These are phyloP conservation scores for Raja brachyura DNA, from an alignment of 2,113 vertebrate species.

Conservation along the genomic window DNA sequence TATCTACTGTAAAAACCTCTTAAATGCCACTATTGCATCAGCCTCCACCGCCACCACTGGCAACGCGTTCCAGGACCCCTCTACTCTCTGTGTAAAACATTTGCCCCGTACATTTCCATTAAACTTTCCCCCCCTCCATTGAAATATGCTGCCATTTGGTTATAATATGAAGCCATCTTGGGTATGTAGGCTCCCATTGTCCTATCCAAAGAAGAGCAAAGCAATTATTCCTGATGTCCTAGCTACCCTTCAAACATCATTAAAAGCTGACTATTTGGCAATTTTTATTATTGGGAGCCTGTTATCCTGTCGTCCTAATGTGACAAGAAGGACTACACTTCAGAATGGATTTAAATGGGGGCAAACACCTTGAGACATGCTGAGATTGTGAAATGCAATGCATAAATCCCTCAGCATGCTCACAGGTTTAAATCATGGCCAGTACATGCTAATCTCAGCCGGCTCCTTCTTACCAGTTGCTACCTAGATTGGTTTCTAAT, in stretches of 20 bases:
- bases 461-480: neutral
- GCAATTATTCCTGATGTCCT: neutral
- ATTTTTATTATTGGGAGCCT: neutral
- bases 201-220: neutral
- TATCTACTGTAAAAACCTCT: no score
- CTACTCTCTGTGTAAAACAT: no score
- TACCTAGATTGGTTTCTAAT: neutral
- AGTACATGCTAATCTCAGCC: neutral
- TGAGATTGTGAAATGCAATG: neutral
- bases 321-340: neutral
- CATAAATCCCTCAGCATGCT: neutral
- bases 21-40: no score
- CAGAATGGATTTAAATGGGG: neutral
- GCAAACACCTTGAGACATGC: no score
- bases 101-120: no score
- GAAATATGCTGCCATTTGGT: neutral
- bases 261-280: neutral
- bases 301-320: neutral
- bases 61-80: no score
- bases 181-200: neutral
- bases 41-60: no score
- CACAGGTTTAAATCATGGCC: neutral
- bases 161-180: neutral
- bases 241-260: neutral
- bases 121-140: no score